Evolutionary conservation across 2,113 vertebrate genomes (phyloP), one percentile per base, ranked within the genome.

Genomic region (Columba livia): DNA sequence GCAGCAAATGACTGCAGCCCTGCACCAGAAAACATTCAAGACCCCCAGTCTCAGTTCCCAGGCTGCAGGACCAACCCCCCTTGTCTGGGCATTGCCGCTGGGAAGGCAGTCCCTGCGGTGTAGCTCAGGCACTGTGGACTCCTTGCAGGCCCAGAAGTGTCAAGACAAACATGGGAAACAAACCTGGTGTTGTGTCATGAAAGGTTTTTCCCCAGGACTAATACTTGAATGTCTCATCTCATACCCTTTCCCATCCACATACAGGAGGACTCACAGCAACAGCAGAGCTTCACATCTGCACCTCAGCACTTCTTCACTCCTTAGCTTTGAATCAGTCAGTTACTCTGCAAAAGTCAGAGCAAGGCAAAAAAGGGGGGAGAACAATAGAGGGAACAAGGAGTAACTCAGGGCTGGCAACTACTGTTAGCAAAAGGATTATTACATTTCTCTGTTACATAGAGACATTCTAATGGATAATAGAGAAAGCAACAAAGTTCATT

Each of bases 351-450:
- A 85, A 81, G 47, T 85, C 51, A 75, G 70, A 81, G 47, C 0
- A 1, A 94, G 73, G 72, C 0, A 15, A 69, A 85, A 73, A 65
- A 34, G 48, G 3, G 2, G 38, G 34, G 44, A 89, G 42, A 90
- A 34, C 0, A 0, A 70, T 2, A 87, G 5, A 4, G 28, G 25
- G 28, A 81, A 65, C 0, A 78, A 74, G 42, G 61, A 56, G 18
- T 25, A 60, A 65, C 40, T 58, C 54, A 23, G 51, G 42, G 44
- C 40, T 86, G 58, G 85, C 90, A 88, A 54, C 71, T 94, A 72
- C 44, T 0, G 1, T 47, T 78, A 86, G 92, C 82, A 0, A 88
- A 79, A 32, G 79, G 50, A 26, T 32, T 88, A 42, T 66, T 81
- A 36, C 58, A 31, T 90, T 88, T 89, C 80, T 72, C 78, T 69